phyloP scores from a whole-genome alignment of 1,140 invertebrate species.

The Diprion similis region DNA sequence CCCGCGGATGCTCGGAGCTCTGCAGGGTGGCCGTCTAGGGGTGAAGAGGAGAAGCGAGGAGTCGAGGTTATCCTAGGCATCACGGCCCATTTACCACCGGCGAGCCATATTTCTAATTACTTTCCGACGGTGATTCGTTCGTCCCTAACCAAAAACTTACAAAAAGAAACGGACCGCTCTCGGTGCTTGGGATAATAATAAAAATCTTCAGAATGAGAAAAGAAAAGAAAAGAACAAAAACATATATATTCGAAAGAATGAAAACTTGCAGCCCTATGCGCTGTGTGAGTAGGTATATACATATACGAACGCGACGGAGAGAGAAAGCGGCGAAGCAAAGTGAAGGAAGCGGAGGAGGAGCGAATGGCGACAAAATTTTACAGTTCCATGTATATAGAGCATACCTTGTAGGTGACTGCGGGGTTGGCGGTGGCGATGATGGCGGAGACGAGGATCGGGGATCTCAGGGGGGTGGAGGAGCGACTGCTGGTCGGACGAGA shows the following conservation, averaged over 20 bases:
- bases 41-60: slow-evolving; percentile 35
- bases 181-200: slow-evolving; percentile 2
- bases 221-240: not conserved
- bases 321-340: not conserved
- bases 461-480: slow-evolving; percentile 8
- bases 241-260: not conserved
- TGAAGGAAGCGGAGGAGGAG: not conserved
- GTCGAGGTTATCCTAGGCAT: slow-evolving; percentile 46
- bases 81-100: slow-evolving; percentile 48
- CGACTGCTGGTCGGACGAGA: slow-evolving; percentile 28
- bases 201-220: slow-evolving; percentile 1
- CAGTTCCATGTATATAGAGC: not conserved
- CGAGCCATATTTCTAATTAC: slow-evolving; percentile 53
- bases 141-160: not conserved
- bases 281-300: not conserved
- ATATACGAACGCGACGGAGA: not conserved
- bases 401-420: no score
- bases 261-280: not conserved
- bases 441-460: slow-evolving; percentile 14
- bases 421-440: no score
- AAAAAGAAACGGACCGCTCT: not conserved
- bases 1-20: slow-evolving; percentile 11
- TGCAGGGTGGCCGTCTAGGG: slow-evolving; percentile 26
- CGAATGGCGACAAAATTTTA: slow-evolving; percentile 5
- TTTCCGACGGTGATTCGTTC: slow-evolving; percentile 33